These are phyloP conservation scores for Shinisaurus crocodilurus DNA, from an alignment of 2,113 vertebrate genomes.

Conservation along the genomic window DNA sequence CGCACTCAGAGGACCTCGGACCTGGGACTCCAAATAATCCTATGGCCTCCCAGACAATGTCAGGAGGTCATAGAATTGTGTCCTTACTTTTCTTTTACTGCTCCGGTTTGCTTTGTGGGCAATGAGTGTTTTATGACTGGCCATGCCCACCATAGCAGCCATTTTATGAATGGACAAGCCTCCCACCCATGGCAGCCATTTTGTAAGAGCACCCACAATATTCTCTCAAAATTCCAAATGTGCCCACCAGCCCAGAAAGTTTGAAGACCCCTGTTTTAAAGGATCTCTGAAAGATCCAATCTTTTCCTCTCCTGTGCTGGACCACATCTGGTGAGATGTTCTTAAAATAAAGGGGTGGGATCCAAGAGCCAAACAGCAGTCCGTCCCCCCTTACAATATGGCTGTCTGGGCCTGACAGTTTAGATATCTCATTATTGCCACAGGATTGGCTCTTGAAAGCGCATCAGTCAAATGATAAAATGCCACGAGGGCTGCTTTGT, in stretches of 20 bases:
- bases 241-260: too few relatives aligned
- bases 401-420: neutral
- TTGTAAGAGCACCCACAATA: too few relatives aligned
- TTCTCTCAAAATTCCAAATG: too few relatives aligned
- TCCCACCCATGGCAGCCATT: too few relatives aligned
- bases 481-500: neutral
- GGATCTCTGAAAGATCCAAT: neutral
- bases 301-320: neutral
- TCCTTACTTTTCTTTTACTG: neutral
- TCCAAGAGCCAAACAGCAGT: neutral
- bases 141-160: too few relatives aligned
- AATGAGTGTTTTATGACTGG: too few relatives aligned
- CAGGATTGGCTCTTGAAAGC: neutral
- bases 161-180: too few relatives aligned
- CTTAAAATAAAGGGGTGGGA: neutral
- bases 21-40: too few relatives aligned
- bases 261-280: neutral
- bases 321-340: neutral
- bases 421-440: neutral
- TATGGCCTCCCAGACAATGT: too few relatives aligned
- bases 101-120: too few relatives aligned
- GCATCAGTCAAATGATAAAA: slow-evolving; percentile 1
- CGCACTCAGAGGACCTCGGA: too few relatives aligned
- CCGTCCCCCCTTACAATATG: neutral
- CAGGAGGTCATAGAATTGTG: too few relatives aligned